Base-by-base conservation (phyloP, 1,140 invertebrate genomes). In the Drosophila punjabiensis region DNA sequence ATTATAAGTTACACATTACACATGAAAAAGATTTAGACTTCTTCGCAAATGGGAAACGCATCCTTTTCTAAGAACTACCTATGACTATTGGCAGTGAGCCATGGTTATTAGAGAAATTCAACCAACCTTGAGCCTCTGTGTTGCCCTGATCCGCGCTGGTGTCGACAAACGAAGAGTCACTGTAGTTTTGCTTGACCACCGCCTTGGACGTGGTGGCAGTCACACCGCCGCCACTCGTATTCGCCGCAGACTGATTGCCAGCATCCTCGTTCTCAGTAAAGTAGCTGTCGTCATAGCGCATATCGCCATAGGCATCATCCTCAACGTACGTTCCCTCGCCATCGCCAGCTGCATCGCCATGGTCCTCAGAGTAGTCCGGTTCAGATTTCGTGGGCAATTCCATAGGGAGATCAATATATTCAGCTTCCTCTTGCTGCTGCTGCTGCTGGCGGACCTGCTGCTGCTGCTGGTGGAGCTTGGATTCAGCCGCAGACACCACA, bases 81-180 rank as follows among this genome's bases (percentile, higher is more conserved):
- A 41, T 50, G 7, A 16, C 64, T 87, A 87, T 7, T 47, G 58
- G 55, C 43, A 28, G 32, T 58, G 10, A 14, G 52, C 61, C 68
- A 45, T 16, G 28, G 56, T 61, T 32, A 71, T 7, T 53, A 28
- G 41, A 64, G 61, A 59, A 90, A 61, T 65, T 81, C 74, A 87
- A 93, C 93, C 87, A 93, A 93, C 93, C 93, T 93, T 93, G 93
- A 84, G 92, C 93, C 79, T 93, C 93, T 71, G 84, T 91, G 60
- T 92, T 92, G 69, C 83, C 79, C 69, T 92, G 92, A 69, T 93
- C 93, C 61, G 76, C 90, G 69, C 85, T 73, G 76, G 87, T 73
- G 73, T 90, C 86, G 76, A 90, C 87, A 82, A 82, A 90, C 76
- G 84, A 55, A 55, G 53, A 35, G 53, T 55, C 53, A 79, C 43